Conservation (phyloP, 2,113 vertebrate genomes). For the Muntiacus muntjak region DNA sequence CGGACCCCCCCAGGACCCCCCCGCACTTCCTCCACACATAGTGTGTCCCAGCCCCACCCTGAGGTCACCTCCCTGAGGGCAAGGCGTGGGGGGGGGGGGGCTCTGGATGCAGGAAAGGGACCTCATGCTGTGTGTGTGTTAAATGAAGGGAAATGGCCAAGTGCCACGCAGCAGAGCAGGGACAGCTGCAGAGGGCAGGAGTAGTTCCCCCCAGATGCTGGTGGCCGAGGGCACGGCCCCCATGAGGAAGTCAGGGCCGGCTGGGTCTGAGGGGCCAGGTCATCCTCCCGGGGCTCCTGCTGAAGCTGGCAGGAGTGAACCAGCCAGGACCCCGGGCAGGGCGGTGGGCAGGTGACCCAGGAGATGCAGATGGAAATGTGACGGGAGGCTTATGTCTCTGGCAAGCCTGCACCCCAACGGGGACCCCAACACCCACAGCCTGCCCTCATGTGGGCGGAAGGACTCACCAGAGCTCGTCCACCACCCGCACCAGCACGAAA, state of each 20-base stretch:
- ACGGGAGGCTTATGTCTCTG: accelerated
- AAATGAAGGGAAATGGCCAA: neutral
- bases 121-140: accelerated
- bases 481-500: constrained; percentile 97
- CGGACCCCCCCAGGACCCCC: accelerated
- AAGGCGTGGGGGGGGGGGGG: accelerated
- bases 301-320: neutral
- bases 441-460: accelerated
- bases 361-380: neutral
- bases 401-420: neutral
- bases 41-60: accelerated
- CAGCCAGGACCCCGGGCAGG: accelerated
- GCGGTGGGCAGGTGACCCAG: neutral
- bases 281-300: neutral
- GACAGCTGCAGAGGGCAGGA: neutral
- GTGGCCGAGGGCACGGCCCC: neutral
- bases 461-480: constrained; percentile 98
- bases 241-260: neutral
- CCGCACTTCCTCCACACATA: accelerated
- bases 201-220: neutral
- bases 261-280: no score
- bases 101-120: no score
- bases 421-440: neutral
- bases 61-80: neutral
- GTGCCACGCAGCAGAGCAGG: accelerated